Base-by-base conservation (phyloP, 2,888 invertebrate species). In the Tachina lurida region DNA sequence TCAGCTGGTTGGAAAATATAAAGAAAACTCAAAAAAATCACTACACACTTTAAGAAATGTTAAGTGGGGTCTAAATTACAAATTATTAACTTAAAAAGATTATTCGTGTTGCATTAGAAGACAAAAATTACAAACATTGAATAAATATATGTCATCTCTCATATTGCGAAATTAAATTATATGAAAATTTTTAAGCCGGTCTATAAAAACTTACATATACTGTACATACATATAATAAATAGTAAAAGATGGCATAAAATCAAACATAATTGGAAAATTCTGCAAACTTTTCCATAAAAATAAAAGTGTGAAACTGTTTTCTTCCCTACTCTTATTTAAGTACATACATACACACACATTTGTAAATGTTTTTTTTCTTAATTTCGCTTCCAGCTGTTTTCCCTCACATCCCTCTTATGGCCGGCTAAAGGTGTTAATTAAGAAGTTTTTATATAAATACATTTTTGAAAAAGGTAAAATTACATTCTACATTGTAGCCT, bases 1-100 rank as follows among this genome's bases (percentile, higher is more conserved):
- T 78, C 84, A 84, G 84, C 84, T 84, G 84, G 67, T 78, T 68
- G 52, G 15, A 49, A 76, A 60, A 60, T 31, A 19, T 19, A 56
- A 75, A 71, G 56, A 39, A 73, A 73, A 84, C 31, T 39, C 43
- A 9, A 74, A 73, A 78, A 75, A 84, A 80, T 70, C 74, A 80
- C 71, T 84, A 79, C 75, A 79, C 84, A 80, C 84, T 75, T 84
- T 84, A 84, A 80, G 52, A 79, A 63, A 79, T 62, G 58, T 71
- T 31, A 70, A 84, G 63, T 84, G 63, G 41, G 54, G 31, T 54
- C 74, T 74, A 41, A 68, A 68, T 78, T 52, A 54, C 45, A 67
- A 60, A 71, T 15, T 63, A n/a, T n/a, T 5, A 43, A 56, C 17
- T 10, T 1, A 41, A 62, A 70, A 70, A 49, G 39, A 15, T 41